Conservation (phyloP, 2,888 invertebrate genomes). For the Ophion slaviceki region DNA sequence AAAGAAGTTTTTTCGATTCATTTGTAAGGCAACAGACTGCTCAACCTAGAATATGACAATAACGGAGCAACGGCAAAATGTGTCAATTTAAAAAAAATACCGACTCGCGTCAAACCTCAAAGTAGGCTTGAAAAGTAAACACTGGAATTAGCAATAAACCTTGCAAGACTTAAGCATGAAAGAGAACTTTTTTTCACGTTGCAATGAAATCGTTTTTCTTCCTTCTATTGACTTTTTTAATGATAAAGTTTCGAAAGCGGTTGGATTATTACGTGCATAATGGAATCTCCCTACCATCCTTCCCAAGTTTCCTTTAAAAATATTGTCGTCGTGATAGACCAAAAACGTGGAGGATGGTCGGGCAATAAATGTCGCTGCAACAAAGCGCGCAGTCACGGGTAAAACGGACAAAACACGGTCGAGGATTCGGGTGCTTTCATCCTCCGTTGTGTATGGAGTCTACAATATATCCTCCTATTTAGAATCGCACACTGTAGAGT, state of each 20-base stretch:
- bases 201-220: no score
- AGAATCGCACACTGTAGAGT: no score
- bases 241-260: neutral
- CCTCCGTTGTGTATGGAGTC: constrained; percentile 43
- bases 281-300: constrained; percentile 15
- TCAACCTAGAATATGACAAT: no score
- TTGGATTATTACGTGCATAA: constrained; percentile 3
- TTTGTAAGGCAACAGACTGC: no score
- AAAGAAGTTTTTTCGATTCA: no score
- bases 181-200: neutral
- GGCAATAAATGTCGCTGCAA: constrained; percentile 71
- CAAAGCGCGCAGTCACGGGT: constrained; percentile 69
- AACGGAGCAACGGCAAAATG: no score
- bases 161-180: no score
- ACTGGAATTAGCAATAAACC: no score
- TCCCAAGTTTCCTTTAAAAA: neutral
- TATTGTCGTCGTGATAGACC: constrained; percentile 20
- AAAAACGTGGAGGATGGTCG: constrained; percentile 36
- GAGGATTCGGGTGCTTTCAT: constrained; percentile 67
- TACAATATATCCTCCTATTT: constrained; percentile 9
- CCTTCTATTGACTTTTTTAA: neutral
- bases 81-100: no score
- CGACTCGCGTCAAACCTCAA: no score
- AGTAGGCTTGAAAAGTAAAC: no score
- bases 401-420: constrained; percentile 64